Evolutionary conservation across 1,140 invertebrate genomes (phyloP).

Genomic region (Lethrus apterus): DNA sequence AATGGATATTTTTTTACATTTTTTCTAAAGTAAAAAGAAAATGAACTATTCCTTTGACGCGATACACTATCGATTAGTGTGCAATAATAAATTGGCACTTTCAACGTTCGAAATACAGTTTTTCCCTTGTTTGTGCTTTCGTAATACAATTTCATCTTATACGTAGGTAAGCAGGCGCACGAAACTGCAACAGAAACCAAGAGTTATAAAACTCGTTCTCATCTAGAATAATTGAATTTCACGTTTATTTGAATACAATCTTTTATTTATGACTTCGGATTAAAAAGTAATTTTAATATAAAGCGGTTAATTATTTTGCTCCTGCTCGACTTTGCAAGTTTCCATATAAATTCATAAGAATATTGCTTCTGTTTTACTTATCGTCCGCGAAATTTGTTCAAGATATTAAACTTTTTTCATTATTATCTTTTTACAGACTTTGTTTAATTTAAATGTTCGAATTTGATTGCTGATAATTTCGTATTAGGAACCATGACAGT

Average conservation of each 20-base stretch:
- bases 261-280: conserved; percentile 29
- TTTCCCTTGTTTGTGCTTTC: conserved; percentile 1
- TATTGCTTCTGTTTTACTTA: conserved; percentile 21
- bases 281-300: conserved; percentile 35
- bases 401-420: conserved; percentile 21
- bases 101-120: not conserved
- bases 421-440: conserved; percentile 15
- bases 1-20: conserved; percentile 30
- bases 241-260: conserved; percentile 23
- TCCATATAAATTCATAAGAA: conserved; percentile 24
- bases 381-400: conserved; percentile 13
- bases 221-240: conserved; percentile 21
- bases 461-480: too few species aligned
- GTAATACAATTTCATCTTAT: not conserved
- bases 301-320: conserved; percentile 31
- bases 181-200: not conserved
- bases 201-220: conserved; percentile 9
- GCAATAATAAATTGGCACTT: too few species aligned
- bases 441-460: too few species aligned
- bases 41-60: too few species aligned
- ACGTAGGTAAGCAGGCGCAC: not conserved
- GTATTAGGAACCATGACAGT: too few species aligned
- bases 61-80: too few species aligned
- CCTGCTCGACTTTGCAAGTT: conserved; percentile 16
- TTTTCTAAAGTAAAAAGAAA: conserved; percentile 25